Evolutionary conservation across 2,113 vertebrate species (phyloP).

Genomic region (Heliornis fulica): DNA sequence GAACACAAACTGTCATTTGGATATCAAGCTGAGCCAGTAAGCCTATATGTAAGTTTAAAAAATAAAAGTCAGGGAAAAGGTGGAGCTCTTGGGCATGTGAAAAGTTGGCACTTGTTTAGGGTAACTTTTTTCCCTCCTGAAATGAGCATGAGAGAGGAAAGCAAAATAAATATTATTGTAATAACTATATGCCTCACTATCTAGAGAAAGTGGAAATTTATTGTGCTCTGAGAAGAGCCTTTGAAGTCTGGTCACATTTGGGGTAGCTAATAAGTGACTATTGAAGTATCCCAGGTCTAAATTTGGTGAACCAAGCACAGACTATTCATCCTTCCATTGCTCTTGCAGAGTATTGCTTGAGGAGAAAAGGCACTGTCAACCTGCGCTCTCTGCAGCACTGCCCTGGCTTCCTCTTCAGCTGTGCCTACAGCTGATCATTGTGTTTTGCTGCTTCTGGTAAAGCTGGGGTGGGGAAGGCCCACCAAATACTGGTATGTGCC

Average conservation of each 20-base stretch:
- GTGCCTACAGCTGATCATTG: neutral
- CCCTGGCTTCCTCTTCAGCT: neutral
- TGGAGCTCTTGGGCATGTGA: neutral
- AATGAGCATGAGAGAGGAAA: neutral
- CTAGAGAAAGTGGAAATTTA: neutral
- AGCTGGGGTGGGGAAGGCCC: neutral
- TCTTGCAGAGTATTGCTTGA: neutral
- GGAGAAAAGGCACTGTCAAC: neutral
- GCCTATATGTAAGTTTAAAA: neutral
- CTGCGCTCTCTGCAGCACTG: neutral
- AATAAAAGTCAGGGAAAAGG: neutral
- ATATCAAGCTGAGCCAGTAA: neutral
- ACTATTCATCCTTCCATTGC: neutral
- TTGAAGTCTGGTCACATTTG: neutral
- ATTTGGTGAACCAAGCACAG: constrained; percentile 6
- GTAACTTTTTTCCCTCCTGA: neutral
- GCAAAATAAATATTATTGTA: neutral
- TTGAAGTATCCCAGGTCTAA: neutral
- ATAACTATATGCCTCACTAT: neutral
- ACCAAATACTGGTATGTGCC: neutral
- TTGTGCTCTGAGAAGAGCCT: neutral
- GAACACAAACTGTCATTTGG: neutral
- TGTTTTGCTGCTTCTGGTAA: neutral
- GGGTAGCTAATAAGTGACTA: neutral
- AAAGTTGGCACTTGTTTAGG: neutral